These are phyloP conservation scores for Eulacestoma nigropectus DNA, from an alignment of 2,113 vertebrate species.

Conservation along the genomic window DNA sequence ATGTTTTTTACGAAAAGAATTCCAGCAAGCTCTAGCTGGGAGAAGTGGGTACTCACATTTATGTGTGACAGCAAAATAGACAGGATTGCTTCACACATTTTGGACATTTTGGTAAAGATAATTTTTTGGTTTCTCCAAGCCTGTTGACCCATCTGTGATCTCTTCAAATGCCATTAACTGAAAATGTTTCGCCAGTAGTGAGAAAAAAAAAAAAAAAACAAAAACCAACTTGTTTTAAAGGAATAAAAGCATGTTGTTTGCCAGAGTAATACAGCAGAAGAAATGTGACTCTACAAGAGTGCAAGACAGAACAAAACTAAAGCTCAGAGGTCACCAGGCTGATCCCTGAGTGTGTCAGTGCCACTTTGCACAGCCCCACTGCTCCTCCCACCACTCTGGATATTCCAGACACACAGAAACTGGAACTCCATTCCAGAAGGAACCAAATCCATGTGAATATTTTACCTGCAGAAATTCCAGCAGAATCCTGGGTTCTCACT, in stretches of 20 bases:
- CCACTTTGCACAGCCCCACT: neutral
- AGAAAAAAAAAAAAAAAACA: neutral
- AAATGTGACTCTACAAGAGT: neutral
- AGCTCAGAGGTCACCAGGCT: neutral
- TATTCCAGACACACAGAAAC: neutral
- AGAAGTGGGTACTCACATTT: neutral
- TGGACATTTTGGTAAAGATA: neutral
- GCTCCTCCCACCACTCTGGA: neutral
- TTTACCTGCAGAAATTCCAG: neutral
- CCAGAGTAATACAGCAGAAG: neutral
- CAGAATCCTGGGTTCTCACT: neutral
- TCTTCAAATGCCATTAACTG: neutral
- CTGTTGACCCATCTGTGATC: constrained; percentile 21
- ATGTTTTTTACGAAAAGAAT: neutral
- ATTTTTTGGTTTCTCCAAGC: neutral
- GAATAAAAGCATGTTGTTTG: neutral
- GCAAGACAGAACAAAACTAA: neutral
- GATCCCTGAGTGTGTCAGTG: neutral
- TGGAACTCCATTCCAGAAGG: neutral
- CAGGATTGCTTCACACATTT: neutral
- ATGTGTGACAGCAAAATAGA: neutral
- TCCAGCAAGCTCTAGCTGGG: neutral
- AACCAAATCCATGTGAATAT: neutral
- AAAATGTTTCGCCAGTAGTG: neutral
- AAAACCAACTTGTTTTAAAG: neutral